Evolutionary conservation across 2,888 invertebrate species (phyloP), one percentile per base, ranked within the genome.

Genomic region (Troides oblongomaculatus): DNA sequence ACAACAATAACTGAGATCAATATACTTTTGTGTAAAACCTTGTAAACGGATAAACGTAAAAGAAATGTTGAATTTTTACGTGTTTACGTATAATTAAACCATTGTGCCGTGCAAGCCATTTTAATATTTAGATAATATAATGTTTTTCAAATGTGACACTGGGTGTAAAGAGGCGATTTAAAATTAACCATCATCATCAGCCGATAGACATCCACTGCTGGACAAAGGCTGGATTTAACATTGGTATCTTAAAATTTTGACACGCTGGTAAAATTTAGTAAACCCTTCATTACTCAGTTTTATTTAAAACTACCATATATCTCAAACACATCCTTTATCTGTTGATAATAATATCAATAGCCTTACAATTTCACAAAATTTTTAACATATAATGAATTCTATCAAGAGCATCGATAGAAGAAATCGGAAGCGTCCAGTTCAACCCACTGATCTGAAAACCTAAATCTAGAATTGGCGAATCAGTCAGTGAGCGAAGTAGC

Each of bases 381-480:
- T n/a, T 56, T 62, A 62, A 17, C 18, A 56, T 61, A 53, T 61
- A 72, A 72, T 63, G 62, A 50, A 58, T 56, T 62, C 59, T 71
- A 64, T 72, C 71, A 69, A 75, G 73, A 78, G 71, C 69, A 75
- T 72, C 70, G 75, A 69, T 73, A 69, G 73, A 75, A 74, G 72
- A 78, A 76, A 81, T 87, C 82, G 86, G 85, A 88, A 88, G 84
- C 83, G 79, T 80, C 81, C 80, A 81, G 74, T 74, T 79, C 87
- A 90, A 89, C 88, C 88, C 82, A 87, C 81, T 92, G 90, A 89
- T 83, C 92, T 90, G 90, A 87, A 92, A 91, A 92, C 92, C 92
- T 90, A 91, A 90, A 90, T 92, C 90, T 89, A 89, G 89, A 91
- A 89, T 88, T 89, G 89, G 86, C 88, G 87, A 89, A 87, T 87